phyloP scores from a whole-genome alignment of 2,113 vertebrate species.

The Chaetorhynchus papuensis region DNA sequence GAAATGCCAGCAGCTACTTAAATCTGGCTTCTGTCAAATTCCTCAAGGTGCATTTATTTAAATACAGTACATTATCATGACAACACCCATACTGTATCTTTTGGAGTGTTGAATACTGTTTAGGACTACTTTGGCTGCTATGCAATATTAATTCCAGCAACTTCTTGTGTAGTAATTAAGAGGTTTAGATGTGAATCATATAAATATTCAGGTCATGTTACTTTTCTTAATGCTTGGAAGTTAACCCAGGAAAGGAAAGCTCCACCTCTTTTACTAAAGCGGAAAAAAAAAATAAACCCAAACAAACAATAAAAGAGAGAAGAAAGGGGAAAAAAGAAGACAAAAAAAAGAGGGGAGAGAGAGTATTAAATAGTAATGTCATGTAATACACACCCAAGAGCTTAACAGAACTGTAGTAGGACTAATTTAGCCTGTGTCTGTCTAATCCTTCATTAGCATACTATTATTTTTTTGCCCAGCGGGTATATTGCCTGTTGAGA shows the following conservation, averaged over 20 bases:
- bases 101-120: not conserved
- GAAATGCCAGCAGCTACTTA: not conserved
- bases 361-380: not conserved
- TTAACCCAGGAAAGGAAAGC: not conserved
- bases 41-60: not conserved
- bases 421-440: conserved; percentile 2
- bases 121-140: not conserved
- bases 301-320: not conserved
- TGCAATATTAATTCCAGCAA: not conserved
- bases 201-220: not conserved
- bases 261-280: not conserved
- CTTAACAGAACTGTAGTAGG: not conserved
- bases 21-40: not conserved
- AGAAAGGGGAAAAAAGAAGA: not conserved
- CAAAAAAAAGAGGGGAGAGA: not conserved
- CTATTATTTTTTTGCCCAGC: not conserved
- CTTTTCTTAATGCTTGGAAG: not conserved
- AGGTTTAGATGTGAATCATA: not conserved
- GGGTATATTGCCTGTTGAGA: not conserved
- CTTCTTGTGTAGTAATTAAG: not conserved
- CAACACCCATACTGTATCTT: not conserved
- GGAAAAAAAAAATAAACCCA: not conserved
- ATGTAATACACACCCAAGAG: conserved; percentile 10
- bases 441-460: conserved; percentile 9
- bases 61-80: not conserved